Base-by-base conservation (phyloP, 2,113 vertebrate genomes). In the Oncorhynchus mykiss region DNA sequence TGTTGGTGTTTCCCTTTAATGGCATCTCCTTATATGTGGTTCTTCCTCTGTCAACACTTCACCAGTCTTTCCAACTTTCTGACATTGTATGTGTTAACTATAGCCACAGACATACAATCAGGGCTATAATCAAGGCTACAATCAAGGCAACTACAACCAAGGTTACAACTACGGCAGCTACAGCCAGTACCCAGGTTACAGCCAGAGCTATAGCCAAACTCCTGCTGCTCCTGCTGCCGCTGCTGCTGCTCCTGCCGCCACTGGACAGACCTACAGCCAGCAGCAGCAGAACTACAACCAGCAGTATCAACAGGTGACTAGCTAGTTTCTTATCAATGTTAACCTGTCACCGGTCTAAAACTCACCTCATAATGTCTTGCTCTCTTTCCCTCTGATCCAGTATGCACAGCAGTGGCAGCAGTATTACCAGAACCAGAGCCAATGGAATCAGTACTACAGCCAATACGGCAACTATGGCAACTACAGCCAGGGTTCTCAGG, bases 371-470 rank as follows among this genome's bases (percentile, higher is more conserved):
- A 62, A 68, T 54, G 7, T 27, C 62, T 5, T 6, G 14, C 72
- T 67, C 39, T 45, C 39, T 45, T 45, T 45, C 39, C 39, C 9
- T 45, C 3, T n/a, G 34, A 54, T 18, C 20, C 22, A 97, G 96
- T 97, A 96, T 2, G 95, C 95, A 78, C 95, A 96, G 92, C 96
- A 96, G 88, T 97, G 95, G 94, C 96, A 94, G 93, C 95, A 96
- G 91, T 97, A 97, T 94, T 97, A 98, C 90, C 95, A 96, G 92
- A 96, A 95, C 92, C 96, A 96, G 93, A 94, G 93, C 90, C 96
- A 96, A 91, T 97, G 96, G 96, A 95, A 96, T 60, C 96, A 95
- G 7, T 97, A 96, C 92, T 97, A 97, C 82, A 94, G 95, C 87
- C 95, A 93, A 91, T 96, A 96, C 9, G 39, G 39, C 39, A 45